Percentiles rank a stretch among this genome's conserved stretches.
Conservation (phyloP, 2,113 vertebrate species). For the Scolopax mira region DNA sequence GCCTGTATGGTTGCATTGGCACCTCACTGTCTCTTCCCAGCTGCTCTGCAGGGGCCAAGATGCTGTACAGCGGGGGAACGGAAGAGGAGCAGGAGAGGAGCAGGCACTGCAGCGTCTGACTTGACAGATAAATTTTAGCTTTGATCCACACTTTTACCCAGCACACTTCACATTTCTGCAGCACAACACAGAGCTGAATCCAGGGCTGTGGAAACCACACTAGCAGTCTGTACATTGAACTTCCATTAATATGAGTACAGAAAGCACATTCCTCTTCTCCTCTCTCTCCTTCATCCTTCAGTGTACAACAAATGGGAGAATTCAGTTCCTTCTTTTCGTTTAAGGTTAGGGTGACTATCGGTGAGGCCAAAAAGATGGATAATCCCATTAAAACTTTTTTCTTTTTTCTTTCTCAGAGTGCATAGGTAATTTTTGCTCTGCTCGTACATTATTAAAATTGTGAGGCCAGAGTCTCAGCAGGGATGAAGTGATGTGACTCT, state of each 20-base stretch:
- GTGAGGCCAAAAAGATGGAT: neutral
- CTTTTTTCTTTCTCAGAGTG: neutral
- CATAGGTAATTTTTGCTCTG: neutral
- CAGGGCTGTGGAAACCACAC: neutral
- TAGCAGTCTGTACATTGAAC: neutral
- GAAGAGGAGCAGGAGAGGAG: neutral
- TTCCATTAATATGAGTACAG: neutral
- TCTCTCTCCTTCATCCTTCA: neutral
- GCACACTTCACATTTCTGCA: neutral
- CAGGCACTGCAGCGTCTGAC: neutral
- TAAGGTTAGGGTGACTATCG: neutral
- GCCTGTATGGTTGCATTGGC: rapidly evolving
- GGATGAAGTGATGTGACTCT: neutral
- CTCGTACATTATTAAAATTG: neutral
- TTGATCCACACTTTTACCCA: neutral
- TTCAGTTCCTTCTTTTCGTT: neutral
- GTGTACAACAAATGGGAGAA: neutral
- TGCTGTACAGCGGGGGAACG: rapidly evolving
- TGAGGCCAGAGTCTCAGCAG: neutral
- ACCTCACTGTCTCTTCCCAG: neutral
- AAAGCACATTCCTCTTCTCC: neutral
- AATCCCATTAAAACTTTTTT: neutral
- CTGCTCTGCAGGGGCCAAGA: neutral
- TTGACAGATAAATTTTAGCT: neutral
- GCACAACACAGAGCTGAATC: neutral